These are phyloP conservation scores for Archilochus colubris DNA, from an alignment of 2,113 vertebrate species.

Conservation along the genomic window DNA sequence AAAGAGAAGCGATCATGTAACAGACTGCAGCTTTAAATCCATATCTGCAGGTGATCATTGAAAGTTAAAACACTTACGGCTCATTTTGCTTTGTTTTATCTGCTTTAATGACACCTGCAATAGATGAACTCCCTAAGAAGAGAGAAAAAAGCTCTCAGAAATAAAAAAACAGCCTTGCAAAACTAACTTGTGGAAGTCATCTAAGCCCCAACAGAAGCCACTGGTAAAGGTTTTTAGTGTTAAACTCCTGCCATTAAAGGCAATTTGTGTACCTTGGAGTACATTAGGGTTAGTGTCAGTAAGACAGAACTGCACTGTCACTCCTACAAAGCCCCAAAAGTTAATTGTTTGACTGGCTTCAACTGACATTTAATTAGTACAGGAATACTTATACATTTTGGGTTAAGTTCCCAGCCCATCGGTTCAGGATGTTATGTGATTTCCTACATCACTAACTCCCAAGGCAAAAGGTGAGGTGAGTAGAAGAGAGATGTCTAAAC, in stretches of 20 bases:
- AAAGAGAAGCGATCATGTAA: slow-evolving; percentile 7
- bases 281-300: background rate
- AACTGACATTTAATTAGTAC: background rate
- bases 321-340: background rate
- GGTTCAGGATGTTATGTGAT: background rate
- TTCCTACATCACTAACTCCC: background rate
- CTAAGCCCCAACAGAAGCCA: background rate
- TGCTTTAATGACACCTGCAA: slow-evolving; percentile 38
- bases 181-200: background rate
- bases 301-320: background rate
- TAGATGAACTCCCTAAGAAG: slow-evolving; percentile 51
- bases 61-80: slow-evolving; percentile 62
- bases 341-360: background rate
- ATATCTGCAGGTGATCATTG: background rate
- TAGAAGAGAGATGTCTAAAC: background rate
- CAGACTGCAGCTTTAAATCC: background rate
- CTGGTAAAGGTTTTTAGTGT: background rate
- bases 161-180: background rate
- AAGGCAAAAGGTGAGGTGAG: background rate
- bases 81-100: slow-evolving; percentile 69
- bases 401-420: background rate
- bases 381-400: background rate
- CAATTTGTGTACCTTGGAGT: fast-evolving
- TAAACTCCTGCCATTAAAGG: background rate
- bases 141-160: background rate